Evolutionary conservation across 2,113 vertebrate species (phyloP), one percentile per base, ranked within the genome.

Genomic region (Bungarus multicinctus): DNA sequence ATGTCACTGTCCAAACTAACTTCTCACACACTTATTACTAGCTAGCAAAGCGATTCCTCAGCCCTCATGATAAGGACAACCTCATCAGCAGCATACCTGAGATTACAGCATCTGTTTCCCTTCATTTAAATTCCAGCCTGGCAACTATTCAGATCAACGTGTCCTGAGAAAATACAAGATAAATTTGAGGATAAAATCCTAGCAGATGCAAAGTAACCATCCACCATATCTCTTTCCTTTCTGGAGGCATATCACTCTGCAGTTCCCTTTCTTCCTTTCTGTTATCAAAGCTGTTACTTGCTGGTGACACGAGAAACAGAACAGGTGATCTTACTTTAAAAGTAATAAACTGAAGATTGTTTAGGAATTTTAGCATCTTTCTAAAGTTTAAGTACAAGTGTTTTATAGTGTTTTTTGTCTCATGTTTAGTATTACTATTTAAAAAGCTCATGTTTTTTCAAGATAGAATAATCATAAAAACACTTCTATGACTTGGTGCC

Each of bases 151-250:
- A 92, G 60, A 96, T 91, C n/a, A 45, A 30, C 3, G 60, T 39
- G 5, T 96, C 96, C 93, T 91, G 91, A 81, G 34, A 81, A 81
- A 81, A 81, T 81, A 81, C 7, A 39, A 81, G 34, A 81, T 43
- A 43, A 43, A 81, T 81, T 43, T 81, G 74, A 81, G 30, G 69
- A 88, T 43, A 96, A 96, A 96, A 94, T 92, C 94, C 94, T 89
- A 97, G 92, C 93, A 96, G 94, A 93, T 86, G 10, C 25, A 88
- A 64, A 89, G 74, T 87, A 91, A 96, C 58, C 95, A 92, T 27
- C 74, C 93, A 30, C 27, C n/a, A 8, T 94, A 64, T 94, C 94
- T 89, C 96, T 92, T 87, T 95, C 30, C 52, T 94, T 95, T 91
- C 55, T 58, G 93, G 54, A 95, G 91, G 88, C 91, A 94, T 93